Evolutionary conservation across 2,797 vertebrate species (phyloP).

Genomic region (Pyrocephalus nanus): DNA sequence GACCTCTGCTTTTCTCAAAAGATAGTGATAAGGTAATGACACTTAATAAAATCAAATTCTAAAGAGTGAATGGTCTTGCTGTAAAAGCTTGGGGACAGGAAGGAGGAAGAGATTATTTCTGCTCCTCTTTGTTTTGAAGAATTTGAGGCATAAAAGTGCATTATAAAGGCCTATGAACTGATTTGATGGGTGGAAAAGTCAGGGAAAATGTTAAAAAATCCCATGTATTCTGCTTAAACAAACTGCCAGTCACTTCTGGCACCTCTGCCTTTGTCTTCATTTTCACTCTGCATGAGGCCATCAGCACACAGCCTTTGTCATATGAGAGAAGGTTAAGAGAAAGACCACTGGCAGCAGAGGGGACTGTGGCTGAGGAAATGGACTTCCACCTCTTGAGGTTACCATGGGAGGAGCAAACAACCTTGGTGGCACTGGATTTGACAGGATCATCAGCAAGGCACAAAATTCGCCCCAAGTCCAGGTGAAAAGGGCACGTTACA

Average conservation of each 20-base stretch:
- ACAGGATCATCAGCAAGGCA: not conserved
- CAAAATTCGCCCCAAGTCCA: not conserved
- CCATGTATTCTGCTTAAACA: not conserved
- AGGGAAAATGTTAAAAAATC: not conserved
- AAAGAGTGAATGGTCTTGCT: not conserved
- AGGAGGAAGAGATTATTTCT: not conserved
- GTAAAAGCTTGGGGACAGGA: not conserved
- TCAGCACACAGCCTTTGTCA: not conserved
- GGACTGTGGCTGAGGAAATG: not conserved
- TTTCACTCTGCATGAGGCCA: fast-evolving
- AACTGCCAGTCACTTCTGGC: not conserved
- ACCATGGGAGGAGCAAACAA: not conserved
- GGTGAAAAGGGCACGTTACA: not conserved
- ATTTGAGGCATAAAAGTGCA: not conserved
- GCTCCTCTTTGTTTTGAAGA: not conserved
- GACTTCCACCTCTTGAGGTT: not conserved
- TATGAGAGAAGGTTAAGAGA: not conserved
- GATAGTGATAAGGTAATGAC: not conserved
- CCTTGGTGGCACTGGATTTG: not conserved
- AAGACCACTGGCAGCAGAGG: not conserved
- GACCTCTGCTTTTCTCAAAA: not conserved
- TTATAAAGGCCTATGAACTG: not conserved
- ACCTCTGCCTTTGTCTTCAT: not conserved
- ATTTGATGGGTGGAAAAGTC: not conserved
- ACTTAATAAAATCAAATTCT: not conserved